These are phyloP conservation scores for Entelurus aequoreus DNA, from an alignment of 2,113 vertebrate species.

Conservation along the genomic window DNA sequence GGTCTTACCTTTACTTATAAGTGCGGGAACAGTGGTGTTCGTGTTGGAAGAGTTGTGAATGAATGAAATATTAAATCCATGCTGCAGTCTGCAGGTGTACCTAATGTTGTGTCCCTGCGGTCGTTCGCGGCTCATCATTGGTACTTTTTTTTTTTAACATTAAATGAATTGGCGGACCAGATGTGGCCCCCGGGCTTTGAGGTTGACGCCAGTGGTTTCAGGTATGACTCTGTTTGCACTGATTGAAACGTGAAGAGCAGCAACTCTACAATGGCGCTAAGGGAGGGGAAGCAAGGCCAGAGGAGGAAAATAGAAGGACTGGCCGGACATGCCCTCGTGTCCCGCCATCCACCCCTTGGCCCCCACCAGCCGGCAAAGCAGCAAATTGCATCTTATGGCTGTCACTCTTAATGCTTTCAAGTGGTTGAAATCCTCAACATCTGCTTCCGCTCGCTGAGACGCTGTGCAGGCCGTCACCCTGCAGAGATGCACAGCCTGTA, in stretches of 20 bases:
- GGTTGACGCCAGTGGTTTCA: background rate
- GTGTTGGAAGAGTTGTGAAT: too few relatives aligned
- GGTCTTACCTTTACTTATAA: too few relatives aligned
- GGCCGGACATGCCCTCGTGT: slow-evolving; percentile 51
- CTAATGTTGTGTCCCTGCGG: too few relatives aligned
- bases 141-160: too few relatives aligned
- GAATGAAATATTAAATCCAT: too few relatives aligned
- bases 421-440: slow-evolving; percentile 67
- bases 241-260: slow-evolving; percentile 49
- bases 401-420: slow-evolving; percentile 62
- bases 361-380: slow-evolving; percentile 40
- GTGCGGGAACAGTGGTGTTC: too few relatives aligned
- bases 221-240: slow-evolving; percentile 49
- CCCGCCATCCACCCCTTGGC: slow-evolving; percentile 6
- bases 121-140: too few relatives aligned
- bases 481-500: slow-evolving; percentile 36
- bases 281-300: slow-evolving; percentile 26
- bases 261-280: slow-evolving; percentile 30
- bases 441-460: slow-evolving; percentile 62
- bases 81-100: too few relatives aligned
- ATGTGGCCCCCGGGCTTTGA: too few relatives aligned
- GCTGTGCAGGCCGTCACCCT: slow-evolving; percentile 47
- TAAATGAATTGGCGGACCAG: too few relatives aligned
- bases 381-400: slow-evolving; percentile 68
- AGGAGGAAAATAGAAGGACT: slow-evolving; percentile 38